Evolutionary conservation across 2,888 invertebrate species (phyloP), one percentile per base, ranked within the genome.

Genomic region (Taphrorychus bicolor): DNA sequence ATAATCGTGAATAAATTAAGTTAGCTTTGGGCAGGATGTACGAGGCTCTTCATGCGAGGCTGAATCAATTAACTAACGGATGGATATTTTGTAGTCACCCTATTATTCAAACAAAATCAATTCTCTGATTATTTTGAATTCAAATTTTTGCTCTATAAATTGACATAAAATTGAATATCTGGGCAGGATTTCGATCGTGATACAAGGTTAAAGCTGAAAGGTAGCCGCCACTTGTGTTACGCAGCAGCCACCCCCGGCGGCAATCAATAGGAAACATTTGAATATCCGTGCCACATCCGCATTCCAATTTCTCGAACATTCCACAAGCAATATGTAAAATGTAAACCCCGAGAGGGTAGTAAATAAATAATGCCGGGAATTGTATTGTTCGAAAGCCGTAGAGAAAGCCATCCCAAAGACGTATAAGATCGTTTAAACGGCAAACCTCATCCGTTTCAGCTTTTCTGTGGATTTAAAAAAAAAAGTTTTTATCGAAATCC

Each of bases 321-420:
- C 45, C 16, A 45, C n/a, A 45, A 45, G 45, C 45, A 45, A 45
- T 45, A 45, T 45, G 16, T 17, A 17, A 45, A 45, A 45, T 45
- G 45, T 17, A 45, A 45, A 45, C 4, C 45, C 14, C 17, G 17
- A 45, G 45, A 3, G 17, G 17, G 14, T 17, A 45, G 45, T 45
- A 45, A 45, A 45, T 45, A 45, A 45, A 45, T 45, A 45, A 16
- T 45, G 32, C 32, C 11, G 5, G 9, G 17, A 14, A 45, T 45
- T 16, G 45, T 17, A 45, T 14, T 2, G 16, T 16, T 14, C 17
- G 17, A 17, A 17, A 45, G 17, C 14, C 17, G 14, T 16, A 45
- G 45, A 45, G 45, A n/a, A 45, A 16, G 17, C 45, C 16, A 16
- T 17, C 17, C 14, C 16, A 17, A 45, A 45, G 17, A 16, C 7